Conservation (phyloP, 2,888 invertebrate species). For the Lasioglossum vierecki region DNA sequence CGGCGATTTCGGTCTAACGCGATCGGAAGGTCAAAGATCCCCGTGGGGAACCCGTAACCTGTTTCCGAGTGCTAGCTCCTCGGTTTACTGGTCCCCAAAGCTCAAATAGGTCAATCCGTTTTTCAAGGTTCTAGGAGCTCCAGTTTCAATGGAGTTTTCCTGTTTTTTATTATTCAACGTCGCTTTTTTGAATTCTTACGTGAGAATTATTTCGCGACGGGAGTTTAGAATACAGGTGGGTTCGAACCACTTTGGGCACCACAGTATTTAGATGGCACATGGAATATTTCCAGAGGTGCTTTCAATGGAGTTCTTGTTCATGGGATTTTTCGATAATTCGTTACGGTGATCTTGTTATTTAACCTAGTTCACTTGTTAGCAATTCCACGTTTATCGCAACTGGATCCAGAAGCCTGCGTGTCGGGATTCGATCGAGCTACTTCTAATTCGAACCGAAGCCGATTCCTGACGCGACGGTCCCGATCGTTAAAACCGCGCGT, state of each 20-base stretch:
- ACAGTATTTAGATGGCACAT: too few species aligned
- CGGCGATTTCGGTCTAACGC: not conserved
- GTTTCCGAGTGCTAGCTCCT: not conserved
- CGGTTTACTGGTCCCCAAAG: not conserved
- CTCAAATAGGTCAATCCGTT: not conserved
- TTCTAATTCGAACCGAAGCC: not conserved
- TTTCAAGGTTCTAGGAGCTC: not conserved
- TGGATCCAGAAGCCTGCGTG: not conserved
- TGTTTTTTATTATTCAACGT: too few species aligned
- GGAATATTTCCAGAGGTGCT: too few species aligned
- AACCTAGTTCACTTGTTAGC: not conserved
- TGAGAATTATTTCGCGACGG: too few species aligned
- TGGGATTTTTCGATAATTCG: not conserved
- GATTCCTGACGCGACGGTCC: conserved; percentile 3
- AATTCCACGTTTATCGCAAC: not conserved
- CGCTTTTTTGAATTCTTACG: too few species aligned
- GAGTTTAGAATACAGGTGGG: too few species aligned
- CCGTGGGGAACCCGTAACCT: not conserved
- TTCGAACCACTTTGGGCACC: too few species aligned
- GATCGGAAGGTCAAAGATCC: conserved; percentile 18
- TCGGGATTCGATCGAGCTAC: not conserved
- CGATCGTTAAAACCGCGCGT: not conserved
- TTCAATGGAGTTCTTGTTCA: too few species aligned
- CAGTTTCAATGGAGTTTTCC: too few species aligned
- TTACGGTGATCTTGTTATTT: not conserved